Base-by-base conservation (phyloP, 2,888 invertebrate species). In the Lucinisca nassula region DNA sequence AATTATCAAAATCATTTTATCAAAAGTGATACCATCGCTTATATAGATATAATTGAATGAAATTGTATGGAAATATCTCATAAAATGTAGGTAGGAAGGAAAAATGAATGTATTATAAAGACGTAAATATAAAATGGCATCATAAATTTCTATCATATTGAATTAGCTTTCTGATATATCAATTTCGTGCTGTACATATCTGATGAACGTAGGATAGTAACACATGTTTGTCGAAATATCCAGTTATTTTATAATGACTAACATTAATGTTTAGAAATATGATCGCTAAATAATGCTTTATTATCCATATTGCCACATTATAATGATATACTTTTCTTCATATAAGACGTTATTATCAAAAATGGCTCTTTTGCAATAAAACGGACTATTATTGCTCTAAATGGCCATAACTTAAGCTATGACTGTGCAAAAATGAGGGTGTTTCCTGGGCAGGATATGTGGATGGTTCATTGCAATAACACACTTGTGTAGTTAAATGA, bases 31-130 rank as follows among this genome's bases (percentile, higher is more conserved):
- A 67, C 32, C 67, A 67, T 67, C 67, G 6, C 3, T 6, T 35
- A 67, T 32, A 67, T 67, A 67, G 35, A 35, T 35, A 35, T 67
- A 67, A 67, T 67, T 67, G 67, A 67, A 67, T 67, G 67, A 67
- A 67, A 67, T 35, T 67, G 67, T 35, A 67, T 67, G 30, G 67
- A 35, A 67, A 67, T 35, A 35, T 8, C 35, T 3, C 35, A 21
- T 12, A 35, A 67, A 67, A 67, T 10, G 27, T 67, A 67, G 67
- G 67, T 67, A 67, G 67, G 67, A 35, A 67, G 35, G 67, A 67
- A 67, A n/a, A 67, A 35, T 67, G 35, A 12, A 67, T 67, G 67
- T 67, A 67, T 67, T 67, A 67, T 67, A 67, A 35, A 67, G 67
- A 67, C n/a, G 35, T 67, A 67, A 67, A 67, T 35, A 67, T 67